Evolutionary conservation across 2,113 vertebrate genomes (phyloP).

Genomic region (Odocoileus virginianus): DNA sequence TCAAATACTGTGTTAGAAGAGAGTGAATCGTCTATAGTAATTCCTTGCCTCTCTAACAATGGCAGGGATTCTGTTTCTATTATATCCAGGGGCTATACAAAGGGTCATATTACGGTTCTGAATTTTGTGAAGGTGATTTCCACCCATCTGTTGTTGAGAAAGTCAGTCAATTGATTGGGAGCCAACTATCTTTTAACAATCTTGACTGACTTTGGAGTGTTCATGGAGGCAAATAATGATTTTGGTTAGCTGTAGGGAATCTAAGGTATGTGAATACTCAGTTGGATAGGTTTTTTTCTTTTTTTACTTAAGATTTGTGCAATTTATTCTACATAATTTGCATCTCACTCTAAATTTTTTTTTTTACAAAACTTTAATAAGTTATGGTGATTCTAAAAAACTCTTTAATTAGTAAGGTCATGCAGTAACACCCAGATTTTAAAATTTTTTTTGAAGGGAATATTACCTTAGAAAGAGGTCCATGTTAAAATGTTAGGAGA

Average conservation of each 20-base stretch:
- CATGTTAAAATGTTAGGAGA: neutral
- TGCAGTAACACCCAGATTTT: neutral
- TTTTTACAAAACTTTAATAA: neutral
- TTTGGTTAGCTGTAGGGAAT: neutral
- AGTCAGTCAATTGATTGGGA: neutral
- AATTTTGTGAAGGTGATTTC: neutral
- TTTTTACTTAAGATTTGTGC: neutral
- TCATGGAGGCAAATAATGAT: constrained; percentile 33
- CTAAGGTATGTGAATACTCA: neutral
- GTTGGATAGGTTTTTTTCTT: neutral
- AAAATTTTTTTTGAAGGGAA: neutral
- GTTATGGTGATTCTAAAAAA: neutral
- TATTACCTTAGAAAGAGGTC: neutral
- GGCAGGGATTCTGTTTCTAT: neutral
- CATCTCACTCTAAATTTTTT: neutral
- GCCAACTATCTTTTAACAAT: neutral
- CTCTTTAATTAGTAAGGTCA: neutral
- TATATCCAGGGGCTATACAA: neutral
- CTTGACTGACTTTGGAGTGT: constrained; percentile 27
- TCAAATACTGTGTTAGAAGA: neutral
- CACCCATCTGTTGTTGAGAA: neutral
- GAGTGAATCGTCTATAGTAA: neutral
- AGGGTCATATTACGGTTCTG: neutral
- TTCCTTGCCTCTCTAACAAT: neutral
- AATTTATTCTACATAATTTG: neutral